A percentile compares a stretch with the other conserved stretches of the same genome.
phyloP scores from a whole-genome alignment of 1,140 invertebrate species.

The Chelonus insularis region DNA sequence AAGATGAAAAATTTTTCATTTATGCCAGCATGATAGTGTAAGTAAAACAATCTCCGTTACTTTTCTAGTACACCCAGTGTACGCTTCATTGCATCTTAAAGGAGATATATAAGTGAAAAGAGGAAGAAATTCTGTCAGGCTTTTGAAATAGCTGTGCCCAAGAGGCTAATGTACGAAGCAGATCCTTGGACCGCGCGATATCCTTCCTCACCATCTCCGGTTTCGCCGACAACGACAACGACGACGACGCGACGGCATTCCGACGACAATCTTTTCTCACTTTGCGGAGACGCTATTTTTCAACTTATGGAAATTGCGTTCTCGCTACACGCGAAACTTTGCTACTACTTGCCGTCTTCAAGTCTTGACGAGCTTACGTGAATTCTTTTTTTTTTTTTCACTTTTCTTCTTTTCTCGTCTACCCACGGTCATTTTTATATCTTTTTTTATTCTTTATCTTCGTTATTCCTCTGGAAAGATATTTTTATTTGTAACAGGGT shows the following conservation, averaged over 20 bases:
- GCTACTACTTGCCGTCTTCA: background rate
- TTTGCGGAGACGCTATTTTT: slow-evolving; percentile 51
- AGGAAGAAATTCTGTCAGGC: background rate
- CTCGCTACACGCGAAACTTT: slow-evolving; percentile 37
- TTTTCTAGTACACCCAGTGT: no score
- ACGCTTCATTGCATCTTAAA: background rate
- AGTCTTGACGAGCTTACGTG: background rate
- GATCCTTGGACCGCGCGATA: background rate
- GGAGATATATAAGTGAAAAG: slow-evolving; percentile 8
- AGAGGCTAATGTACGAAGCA: slow-evolving; percentile 19
- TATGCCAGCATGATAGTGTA: no score
- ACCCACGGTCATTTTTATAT: no score
- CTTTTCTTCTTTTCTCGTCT: background rate
- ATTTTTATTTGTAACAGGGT: no score
- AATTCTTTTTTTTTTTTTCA: background rate
- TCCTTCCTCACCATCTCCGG: slow-evolving; percentile 21
- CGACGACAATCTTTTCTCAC: slow-evolving; percentile 51
- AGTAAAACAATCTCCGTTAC: no score
- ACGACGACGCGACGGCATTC: slow-evolving; percentile 12
- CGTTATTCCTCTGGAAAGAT: background rate
- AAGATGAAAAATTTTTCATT: background rate
- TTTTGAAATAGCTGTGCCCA: background rate
- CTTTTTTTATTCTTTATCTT: background rate
- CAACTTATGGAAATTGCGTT: slow-evolving; percentile 56
- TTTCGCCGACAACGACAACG: background rate